Evolutionary conservation across 2,888 invertebrate genomes (phyloP).

Genomic region (Conops quadrifasciatus): DNA sequence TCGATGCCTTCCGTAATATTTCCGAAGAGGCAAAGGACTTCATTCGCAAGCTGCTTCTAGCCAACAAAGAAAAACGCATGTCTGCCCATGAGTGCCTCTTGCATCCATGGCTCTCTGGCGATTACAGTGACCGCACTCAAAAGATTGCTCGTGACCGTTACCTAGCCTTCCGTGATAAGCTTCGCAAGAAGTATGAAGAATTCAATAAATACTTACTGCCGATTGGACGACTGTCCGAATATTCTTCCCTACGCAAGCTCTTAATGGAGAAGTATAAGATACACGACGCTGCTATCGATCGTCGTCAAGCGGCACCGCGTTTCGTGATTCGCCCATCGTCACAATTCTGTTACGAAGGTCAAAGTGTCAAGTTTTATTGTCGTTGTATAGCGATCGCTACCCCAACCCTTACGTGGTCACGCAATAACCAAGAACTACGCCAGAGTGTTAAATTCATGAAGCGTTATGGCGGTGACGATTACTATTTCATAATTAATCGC

Average conservation of each 20-base stretch:
- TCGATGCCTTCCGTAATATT: constrained; percentile 91
- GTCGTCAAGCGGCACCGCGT: constrained; percentile 96
- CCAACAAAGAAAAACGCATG: constrained; percentile 97
- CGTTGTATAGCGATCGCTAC: constrained; percentile 94
- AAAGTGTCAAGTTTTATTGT: constrained; percentile 97
- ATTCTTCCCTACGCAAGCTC: constrained; percentile 94
- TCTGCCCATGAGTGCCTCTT: constrained; percentile 97
- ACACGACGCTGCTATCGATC: constrained; percentile 94
- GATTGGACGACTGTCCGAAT: constrained; percentile 96
- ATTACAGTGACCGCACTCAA: constrained; percentile 77
- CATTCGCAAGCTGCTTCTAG: constrained; percentile 88
- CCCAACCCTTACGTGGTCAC: constrained; percentile 95
- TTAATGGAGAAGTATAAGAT: constrained; percentile 97
- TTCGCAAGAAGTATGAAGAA: constrained; percentile 82
- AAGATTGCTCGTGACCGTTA: constrained; percentile 87
- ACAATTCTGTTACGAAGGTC: constrained; percentile 96
- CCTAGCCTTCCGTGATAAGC: constrained; percentile 84
- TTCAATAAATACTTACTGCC: constrained; percentile 89
- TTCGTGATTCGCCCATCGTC: constrained; percentile 97
- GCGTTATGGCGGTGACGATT: constrained; percentile 94
- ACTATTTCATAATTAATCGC: constrained; percentile 96
- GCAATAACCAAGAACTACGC: constrained; percentile 89
- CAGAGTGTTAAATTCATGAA: constrained; percentile 99
- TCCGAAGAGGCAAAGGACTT: constrained; percentile 99
- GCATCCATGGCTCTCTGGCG: constrained; percentile 95